Base-by-base conservation (phyloP, 92 coral and sea anemone species). In the Palythoa heliodiscus region DNA sequence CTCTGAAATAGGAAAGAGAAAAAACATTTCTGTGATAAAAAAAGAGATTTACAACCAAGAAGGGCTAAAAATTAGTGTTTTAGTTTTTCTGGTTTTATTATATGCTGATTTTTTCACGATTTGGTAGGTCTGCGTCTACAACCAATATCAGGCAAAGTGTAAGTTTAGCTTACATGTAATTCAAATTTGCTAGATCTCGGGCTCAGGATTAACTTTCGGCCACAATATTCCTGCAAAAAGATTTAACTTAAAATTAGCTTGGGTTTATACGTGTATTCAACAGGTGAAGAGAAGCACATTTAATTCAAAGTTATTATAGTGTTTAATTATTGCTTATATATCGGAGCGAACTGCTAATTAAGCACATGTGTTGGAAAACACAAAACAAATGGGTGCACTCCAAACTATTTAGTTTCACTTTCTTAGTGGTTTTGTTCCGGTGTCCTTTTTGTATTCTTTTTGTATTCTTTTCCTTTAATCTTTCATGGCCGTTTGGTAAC, bases 291-390 rank as follows among this genome's bases (percentile, higher is more conserved):
- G 35, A 29, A 29, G 35, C 35, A 29, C 35, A 29, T 29, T 29
- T 29, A 29, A 29, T n/a, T n/a, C n/a, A n/a, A n/a, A n/a, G n/a
- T n/a, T n/a, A n/a, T n/a, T n/a, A n/a, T n/a, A n/a, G 52, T 12
- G 15, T 54, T 29, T 54, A 54, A 25, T 76, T 24, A 52, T 14
- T 53, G 81, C 63, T 14, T 16, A 11, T 24, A n/a, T n/a, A n/a
- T n/a, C 22, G 25, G 23, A 53, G 23, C 20, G 3, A 53, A 54
- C 23, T 29, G 43, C n/a, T 14, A 0, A 76, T 63, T 20, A 63
- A 19, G 25, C 29, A 52, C 79, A 75, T 75, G 79, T 75, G 79
- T 20, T 75, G 7, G 61, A 75, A 76, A 76, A 68, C 67, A 25
- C 81, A 76, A 76, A 76, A 23, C 39, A 76, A 72, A 72, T 43